These are phyloP conservation scores for Clarias gariepinus DNA, from an alignment of 2,113 vertebrate genomes.

Conservation along the genomic window DNA sequence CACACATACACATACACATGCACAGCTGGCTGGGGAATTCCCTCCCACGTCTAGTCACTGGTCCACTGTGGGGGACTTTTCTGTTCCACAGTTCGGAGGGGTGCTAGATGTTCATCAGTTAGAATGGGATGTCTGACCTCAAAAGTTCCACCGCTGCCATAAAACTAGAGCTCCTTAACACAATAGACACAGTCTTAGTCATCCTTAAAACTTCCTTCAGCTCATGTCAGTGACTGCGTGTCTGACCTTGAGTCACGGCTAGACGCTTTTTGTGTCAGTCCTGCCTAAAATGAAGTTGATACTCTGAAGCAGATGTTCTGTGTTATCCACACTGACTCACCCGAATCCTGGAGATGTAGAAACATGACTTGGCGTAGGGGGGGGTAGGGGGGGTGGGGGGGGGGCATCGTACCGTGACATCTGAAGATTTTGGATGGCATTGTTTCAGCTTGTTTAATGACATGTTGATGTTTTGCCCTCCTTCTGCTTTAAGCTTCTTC, in stretches of 20 bases:
- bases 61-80: too few relatives aligned
- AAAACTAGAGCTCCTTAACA: not conserved
- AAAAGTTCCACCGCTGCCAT: not conserved
- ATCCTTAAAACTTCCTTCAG: not conserved
- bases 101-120: too few relatives aligned
- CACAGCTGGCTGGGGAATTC: too few relatives aligned
- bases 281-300: not conserved
- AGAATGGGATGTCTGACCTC: too few relatives aligned
- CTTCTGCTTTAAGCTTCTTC: not conserved
- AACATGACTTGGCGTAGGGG: not conserved
- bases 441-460: not conserved
- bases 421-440: not conserved
- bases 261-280: not conserved
- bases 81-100: too few relatives aligned
- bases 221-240: not conserved
- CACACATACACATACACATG: too few relatives aligned
- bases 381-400: too few relatives aligned
- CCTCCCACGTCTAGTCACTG: too few relatives aligned
- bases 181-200: not conserved
- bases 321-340: conserved; percentile 4
- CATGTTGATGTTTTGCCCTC: not conserved
- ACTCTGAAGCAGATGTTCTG: not conserved
- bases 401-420: not conserved
- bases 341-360: conserved; percentile 2
- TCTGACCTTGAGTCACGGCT: not conserved